Base-by-base conservation (phyloP, 2,888 invertebrate species). In the Perdita meconis region DNA sequence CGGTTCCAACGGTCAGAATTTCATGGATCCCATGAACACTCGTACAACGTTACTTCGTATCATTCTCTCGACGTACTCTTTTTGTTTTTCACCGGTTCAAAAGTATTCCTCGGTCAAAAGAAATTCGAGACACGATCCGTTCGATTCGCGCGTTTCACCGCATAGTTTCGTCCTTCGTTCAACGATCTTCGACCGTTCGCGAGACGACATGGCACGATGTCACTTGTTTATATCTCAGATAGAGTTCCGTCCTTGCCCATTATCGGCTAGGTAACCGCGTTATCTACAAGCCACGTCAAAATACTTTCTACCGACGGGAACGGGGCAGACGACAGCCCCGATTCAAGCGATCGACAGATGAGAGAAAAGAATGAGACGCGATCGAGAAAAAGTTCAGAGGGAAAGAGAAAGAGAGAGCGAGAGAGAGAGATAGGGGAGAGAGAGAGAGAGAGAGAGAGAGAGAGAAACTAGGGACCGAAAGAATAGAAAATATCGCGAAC, bases 201-300 rank as follows among this genome's bases (percentile, higher is more conserved):
- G 50, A 60, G 67, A 78, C 82, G 51, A 74, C 69, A 55, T 61
- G 59, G 69, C 74, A 59, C 38, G 65, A 44, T 42, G 61, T 74
- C 53, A 24, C 72, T 47, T 30, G 3, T 30, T 30, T 67, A 59
- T 65, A 74, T 81, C 73, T 24, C 67, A 74, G 70, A 77, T 59
- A 73, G 73, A 65, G 78, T 81, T 83, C 65, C 53, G 50, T 60
- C 81, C 36, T 47, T 40, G 64, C 76, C 71, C 38, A 19, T 50
- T 19, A 61, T 61, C 68, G 81, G 66, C 84, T 67, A 66, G 60
- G 70, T 63, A 71, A 69, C 42, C 63, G 83, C 74, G 83, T 80
- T 82, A 85, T 85, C 70, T 83, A 84, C 86, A 85, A 84, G 74
- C 78, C 78, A 79, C 82, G 75, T 77, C 71, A 57, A 77, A 66